phyloP scores from a whole-genome alignment of 2,888 invertebrate genomes.

The Cremastobaeus sp. region DNA sequence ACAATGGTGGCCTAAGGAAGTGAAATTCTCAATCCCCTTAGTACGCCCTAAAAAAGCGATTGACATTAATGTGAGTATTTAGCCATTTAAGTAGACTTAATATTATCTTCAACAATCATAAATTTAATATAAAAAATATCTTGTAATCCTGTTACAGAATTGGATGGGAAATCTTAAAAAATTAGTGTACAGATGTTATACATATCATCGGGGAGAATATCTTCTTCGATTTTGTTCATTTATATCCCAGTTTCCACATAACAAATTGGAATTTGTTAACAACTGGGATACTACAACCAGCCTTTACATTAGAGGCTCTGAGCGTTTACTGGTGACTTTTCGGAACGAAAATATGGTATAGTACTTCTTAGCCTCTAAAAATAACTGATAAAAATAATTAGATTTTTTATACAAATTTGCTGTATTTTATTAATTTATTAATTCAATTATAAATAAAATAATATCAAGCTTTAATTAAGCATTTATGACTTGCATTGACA shows the following conservation, averaged over 20 bases:
- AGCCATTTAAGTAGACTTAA: neutral
- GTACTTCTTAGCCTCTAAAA: neutral
- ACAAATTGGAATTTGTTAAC: slow-evolving; percentile 84
- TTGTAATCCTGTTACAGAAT: slow-evolving; percentile 71
- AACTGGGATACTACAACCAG: slow-evolving; percentile 87
- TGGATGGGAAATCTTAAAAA: slow-evolving; percentile 83
- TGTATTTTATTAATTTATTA: no score
- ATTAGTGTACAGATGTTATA: slow-evolving; percentile 85
- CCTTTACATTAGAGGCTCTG: slow-evolving; percentile 83
- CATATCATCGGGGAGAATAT: slow-evolving; percentile 85
- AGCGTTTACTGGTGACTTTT: slow-evolving; percentile 85
- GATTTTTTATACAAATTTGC: no score
- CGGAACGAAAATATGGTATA: slow-evolving; percentile 85
- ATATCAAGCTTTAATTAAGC: no score
- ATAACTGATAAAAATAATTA: neutral
- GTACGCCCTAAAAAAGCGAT: slow-evolving; percentile 79
- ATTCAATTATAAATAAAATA: neutral
- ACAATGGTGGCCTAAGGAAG: slow-evolving; percentile 85
- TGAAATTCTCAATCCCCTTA: slow-evolving; percentile 83
- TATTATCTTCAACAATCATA: no score
- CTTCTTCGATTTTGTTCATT: slow-evolving; percentile 85
- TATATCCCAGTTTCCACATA: slow-evolving; percentile 83
- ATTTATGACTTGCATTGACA: no score
- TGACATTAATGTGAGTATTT: slow-evolving; percentile 78
- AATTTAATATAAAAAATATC: slow-evolving; percentile 2